Conservation (phyloP, 1,140 invertebrate genomes). For the Microplitis mediator region DNA sequence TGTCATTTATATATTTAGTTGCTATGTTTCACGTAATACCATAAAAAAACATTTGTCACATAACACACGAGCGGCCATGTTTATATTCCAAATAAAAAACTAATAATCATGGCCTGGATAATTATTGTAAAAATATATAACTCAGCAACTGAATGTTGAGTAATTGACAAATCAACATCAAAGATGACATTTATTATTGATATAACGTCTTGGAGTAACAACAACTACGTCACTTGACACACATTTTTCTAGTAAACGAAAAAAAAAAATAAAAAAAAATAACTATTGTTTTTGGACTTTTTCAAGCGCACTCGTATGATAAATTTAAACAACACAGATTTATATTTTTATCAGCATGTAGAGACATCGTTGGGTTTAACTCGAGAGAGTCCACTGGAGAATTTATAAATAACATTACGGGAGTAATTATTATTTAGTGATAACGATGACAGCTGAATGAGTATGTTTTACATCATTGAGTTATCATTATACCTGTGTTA, state of each 20-base stretch:
- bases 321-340: background rate
- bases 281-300: background rate
- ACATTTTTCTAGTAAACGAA: no score
- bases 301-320: no score
- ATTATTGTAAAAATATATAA: constrained; percentile 13
- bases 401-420: background rate
- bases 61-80: constrained; percentile 51
- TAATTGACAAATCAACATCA: no score
- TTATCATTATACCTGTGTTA: constrained; percentile 2
- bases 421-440: background rate
- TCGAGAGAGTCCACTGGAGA: no score
- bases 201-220: no score
- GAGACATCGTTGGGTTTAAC: background rate
- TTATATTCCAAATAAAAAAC: constrained; percentile 44
- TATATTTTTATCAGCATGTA: background rate
- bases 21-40: constrained; percentile 27
- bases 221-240: no score
- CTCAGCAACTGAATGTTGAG: background rate
- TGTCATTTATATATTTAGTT: constrained; percentile 34
- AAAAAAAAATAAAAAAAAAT: no score
- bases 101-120: constrained; percentile 31
- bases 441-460: background rate
- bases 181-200: no score
- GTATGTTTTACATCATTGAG: background rate
- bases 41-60: constrained; percentile 41